Evolutionary conservation across 2,888 invertebrate species (phyloP).

Genomic region (Vesta saturnalis): DNA sequence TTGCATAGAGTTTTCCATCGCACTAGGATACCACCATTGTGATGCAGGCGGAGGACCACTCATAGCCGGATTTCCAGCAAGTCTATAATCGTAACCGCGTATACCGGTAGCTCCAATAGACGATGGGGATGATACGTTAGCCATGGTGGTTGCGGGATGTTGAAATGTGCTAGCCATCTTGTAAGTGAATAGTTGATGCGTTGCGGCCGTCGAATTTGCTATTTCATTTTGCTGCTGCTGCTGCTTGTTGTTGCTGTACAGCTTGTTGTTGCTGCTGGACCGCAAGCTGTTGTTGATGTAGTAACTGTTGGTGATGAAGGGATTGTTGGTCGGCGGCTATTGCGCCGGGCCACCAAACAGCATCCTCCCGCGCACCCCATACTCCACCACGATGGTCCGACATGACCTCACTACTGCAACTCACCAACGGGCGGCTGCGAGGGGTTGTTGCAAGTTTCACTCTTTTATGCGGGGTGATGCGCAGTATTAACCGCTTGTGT

Average conservation of each 20-base stretch:
- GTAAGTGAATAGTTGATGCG: conserved; percentile 78
- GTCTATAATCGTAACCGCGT: conserved; percentile 77
- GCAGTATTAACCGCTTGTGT: conserved; percentile 58
- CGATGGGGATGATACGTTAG: conserved; percentile 70
- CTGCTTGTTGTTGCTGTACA: conserved; percentile 64
- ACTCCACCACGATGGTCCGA: conserved; percentile 73
- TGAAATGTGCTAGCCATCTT: conserved; percentile 89
- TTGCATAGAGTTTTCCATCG: conserved; percentile 70
- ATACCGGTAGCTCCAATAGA: conserved; percentile 66
- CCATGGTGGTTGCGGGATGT: conserved; percentile 74
- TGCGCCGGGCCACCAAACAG: conserved; percentile 71
- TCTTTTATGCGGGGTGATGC: conserved; percentile 42
- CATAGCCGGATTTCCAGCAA: conserved; percentile 61
- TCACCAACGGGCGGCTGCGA: conserved; percentile 39
- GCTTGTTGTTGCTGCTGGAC: conserved; percentile 59
- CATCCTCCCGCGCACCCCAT: conserved; percentile 72
- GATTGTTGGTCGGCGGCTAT: conserved; percentile 64
- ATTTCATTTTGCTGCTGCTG: conserved; percentile 64
- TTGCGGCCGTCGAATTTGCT: conserved; percentile 68
- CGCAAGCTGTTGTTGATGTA: conserved; percentile 60
- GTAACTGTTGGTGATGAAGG: conserved; percentile 62
- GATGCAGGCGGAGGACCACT: conserved; percentile 64
- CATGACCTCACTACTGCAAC: conserved; percentile 59
- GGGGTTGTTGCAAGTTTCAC: conserved; percentile 35
- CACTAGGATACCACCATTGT: conserved; percentile 81